These are phyloP conservation scores for Tangara arthus DNA, from an alignment of 2,797 vertebrate genomes.

Conservation along the genomic window DNA sequence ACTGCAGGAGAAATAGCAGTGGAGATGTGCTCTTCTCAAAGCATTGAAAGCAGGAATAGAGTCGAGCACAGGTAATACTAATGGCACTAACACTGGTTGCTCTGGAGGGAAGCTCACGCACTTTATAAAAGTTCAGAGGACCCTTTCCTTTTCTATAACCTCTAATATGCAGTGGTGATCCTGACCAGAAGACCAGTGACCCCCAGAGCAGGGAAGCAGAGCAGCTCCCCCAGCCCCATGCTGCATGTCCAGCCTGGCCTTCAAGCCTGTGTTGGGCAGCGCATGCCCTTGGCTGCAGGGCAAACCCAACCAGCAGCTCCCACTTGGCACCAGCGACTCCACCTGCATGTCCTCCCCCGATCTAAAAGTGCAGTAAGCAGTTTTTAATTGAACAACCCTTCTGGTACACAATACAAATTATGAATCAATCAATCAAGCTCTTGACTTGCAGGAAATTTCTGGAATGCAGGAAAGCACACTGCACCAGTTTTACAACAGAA, in stretches of 20 bases:
- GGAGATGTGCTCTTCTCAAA: neutral
- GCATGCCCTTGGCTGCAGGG: accelerated
- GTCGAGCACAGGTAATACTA: neutral
- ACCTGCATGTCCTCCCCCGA: neutral
- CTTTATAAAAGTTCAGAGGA: neutral
- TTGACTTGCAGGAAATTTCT: neutral
- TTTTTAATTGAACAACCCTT: neutral
- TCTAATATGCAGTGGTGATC: neutral
- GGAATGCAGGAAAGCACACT: neutral
- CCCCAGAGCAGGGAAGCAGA: neutral
- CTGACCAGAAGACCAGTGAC: neutral
- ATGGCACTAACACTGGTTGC: neutral
- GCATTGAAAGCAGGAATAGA: neutral
- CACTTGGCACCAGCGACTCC: neutral
- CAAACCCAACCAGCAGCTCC: neutral
- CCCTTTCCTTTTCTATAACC: neutral
- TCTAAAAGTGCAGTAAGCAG: neutral
- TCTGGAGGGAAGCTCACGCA: neutral
- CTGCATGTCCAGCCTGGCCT: neutral
- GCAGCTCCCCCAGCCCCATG: neutral
- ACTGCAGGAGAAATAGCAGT: neutral
- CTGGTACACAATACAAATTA: neutral
- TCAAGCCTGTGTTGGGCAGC: accelerated
- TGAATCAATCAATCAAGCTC: neutral
- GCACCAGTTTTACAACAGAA: neutral